These are phyloP conservation scores for Syngnathus scovelli DNA, from an alignment of 2,113 vertebrate species.

Conservation along the genomic window DNA sequence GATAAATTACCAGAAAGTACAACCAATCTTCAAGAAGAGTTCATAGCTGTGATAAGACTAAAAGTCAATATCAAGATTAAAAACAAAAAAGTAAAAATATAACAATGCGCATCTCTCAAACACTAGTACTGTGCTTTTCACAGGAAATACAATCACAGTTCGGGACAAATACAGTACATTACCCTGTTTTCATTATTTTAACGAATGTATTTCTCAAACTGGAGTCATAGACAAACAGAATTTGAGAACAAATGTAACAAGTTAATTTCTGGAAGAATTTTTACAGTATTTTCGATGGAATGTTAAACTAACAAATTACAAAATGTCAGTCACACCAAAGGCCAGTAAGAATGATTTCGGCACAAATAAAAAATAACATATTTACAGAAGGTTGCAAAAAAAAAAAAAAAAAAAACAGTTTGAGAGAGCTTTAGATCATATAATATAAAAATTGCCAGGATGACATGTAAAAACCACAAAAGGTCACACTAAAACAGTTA, in stretches of 20 bases:
- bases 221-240: background rate
- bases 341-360: background rate
- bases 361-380: constrained; percentile 13
- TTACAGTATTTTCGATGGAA: background rate
- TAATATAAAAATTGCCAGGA: background rate
- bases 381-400: constrained; percentile 26
- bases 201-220: background rate
- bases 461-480: constrained; percentile 5
- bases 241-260: background rate
- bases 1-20: background rate
- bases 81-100: background rate
- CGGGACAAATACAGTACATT: background rate
- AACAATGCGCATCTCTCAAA: background rate
- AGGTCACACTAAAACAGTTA: background rate
- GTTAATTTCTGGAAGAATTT: background rate
- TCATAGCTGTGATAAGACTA: background rate
- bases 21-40: background rate
- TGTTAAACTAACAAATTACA: background rate
- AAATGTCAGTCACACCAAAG: background rate
- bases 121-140: background rate
- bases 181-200: background rate
- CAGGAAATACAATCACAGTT: background rate
- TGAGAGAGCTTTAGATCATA: background rate
- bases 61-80: background rate
- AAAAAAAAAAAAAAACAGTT: background rate